A percentile compares a stretch with the other conserved stretches of the same genome.
Conservation (phyloP, 2,888 invertebrate genomes). For the Morpho helenor region DNA sequence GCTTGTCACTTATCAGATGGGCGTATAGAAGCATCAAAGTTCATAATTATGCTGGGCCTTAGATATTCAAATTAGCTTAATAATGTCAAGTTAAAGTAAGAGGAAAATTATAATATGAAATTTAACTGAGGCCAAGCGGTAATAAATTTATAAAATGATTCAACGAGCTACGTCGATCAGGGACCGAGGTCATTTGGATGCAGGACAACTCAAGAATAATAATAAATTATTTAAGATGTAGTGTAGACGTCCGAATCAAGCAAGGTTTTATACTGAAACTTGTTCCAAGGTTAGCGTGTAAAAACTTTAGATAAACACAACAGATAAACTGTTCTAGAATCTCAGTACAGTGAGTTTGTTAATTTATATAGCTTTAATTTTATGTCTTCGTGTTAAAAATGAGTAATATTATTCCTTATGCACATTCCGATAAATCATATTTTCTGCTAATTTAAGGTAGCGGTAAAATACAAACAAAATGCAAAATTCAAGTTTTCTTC, state of each 20-base stretch:
- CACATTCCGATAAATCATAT: too few species aligned
- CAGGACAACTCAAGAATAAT: constrained; percentile 20
- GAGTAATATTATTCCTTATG: neutral
- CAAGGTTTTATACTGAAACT: constrained; percentile 9
- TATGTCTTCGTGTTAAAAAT: neutral
- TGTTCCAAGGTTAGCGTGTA: constrained; percentile 13
- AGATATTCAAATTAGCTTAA: constrained; percentile 21
- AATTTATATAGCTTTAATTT: constrained; percentile 5
- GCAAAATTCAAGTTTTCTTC: too few species aligned
- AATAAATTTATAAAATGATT: constrained; percentile 15
- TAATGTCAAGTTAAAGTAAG: constrained; percentile 20
- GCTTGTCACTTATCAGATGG: too few species aligned
- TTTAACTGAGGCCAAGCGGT: constrained; percentile 11
- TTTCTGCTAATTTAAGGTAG: too few species aligned
- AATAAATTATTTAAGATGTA: constrained; percentile 19
- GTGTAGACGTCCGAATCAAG: constrained; percentile 12
- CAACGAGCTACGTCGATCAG: constrained; percentile 12
- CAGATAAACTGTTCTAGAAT: constrained; percentile 12
- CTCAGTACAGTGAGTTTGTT: neutral
- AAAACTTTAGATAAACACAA: constrained; percentile 9
- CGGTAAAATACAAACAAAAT: too few species aligned
- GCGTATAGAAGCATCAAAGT: neutral
- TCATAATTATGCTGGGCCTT: constrained; percentile 24
- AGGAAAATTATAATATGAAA: constrained; percentile 23
- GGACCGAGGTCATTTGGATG: constrained; percentile 15